Percentiles rank a stretch among this genome's conserved stretches.
Conservation (phyloP, 2,113 vertebrate genomes). For the Addax nasomaculatus region DNA sequence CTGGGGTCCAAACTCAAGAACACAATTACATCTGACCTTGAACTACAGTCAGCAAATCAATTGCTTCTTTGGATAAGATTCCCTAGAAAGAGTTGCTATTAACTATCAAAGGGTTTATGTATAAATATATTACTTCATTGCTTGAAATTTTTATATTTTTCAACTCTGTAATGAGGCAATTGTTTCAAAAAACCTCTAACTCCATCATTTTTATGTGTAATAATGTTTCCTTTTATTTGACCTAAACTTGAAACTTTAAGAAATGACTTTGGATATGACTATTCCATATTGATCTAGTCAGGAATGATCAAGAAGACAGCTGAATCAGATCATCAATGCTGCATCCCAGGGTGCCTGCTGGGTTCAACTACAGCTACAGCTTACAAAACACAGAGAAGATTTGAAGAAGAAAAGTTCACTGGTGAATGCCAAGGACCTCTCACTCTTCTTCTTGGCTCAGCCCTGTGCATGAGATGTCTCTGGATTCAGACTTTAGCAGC, state of each 20-base stretch:
- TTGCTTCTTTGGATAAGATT: background rate
- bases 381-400: conserved; percentile 8
- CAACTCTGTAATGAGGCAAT: background rate
- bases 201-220: conserved; percentile 10
- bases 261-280: conserved; percentile 29
- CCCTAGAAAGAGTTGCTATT: background rate
- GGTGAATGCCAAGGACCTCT: background rate
- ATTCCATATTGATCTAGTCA: conserved; percentile 17
- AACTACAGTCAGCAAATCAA: background rate
- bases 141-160: conserved; percentile 10
- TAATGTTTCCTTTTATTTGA: conserved; percentile 32
- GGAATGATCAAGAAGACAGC: conserved; percentile 54
- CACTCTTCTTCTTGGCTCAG: background rate
- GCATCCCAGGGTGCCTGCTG: conserved; percentile 12
- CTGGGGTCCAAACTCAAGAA: background rate
- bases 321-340: conserved; percentile 13
- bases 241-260: conserved; percentile 19
- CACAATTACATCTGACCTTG: background rate
- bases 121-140: background rate
- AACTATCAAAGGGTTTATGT: background rate
- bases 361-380: background rate
- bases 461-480: background rate
- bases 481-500: background rate
- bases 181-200: background rate
- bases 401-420: conserved; percentile 28